Evolutionary conservation across 2,797 vertebrate genomes (phyloP).

Genomic region (Lepilemur ruficaudatus): DNA sequence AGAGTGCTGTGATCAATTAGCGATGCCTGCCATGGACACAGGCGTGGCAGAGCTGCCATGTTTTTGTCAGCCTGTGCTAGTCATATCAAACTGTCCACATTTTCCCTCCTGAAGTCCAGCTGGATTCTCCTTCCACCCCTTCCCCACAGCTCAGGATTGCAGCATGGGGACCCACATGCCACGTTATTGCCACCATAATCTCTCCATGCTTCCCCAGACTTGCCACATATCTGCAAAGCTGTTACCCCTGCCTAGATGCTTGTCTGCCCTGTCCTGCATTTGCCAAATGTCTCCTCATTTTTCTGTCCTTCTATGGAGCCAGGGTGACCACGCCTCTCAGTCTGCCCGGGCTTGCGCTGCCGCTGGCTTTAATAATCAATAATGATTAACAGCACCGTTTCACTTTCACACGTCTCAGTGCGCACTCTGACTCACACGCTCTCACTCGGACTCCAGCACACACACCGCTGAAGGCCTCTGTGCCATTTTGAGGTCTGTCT

Average conservation of each 20-base stretch:
- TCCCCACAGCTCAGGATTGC: background rate
- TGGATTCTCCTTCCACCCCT: background rate
- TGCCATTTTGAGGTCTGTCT: background rate
- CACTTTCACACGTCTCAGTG: background rate
- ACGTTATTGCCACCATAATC: background rate
- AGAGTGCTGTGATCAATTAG: background rate
- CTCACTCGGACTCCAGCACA: background rate
- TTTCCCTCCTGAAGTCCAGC: background rate
- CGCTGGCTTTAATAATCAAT: background rate
- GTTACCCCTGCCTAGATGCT: background rate
- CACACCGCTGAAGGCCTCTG: background rate
- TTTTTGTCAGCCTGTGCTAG: background rate
- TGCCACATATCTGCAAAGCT: background rate
- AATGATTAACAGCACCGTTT: background rate
- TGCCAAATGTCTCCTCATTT: background rate
- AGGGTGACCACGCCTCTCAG: background rate
- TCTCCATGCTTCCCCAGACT: background rate
- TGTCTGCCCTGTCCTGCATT: background rate
- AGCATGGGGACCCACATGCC: background rate
- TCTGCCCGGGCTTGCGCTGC: background rate
- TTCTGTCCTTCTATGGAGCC: background rate
- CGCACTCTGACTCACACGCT: rapidly evolving
- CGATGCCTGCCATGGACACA: background rate
- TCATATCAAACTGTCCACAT: background rate
- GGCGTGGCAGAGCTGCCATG: background rate